Conservation (phyloP, 2,113 vertebrate species). For the Erinaceus europaeus region DNA sequence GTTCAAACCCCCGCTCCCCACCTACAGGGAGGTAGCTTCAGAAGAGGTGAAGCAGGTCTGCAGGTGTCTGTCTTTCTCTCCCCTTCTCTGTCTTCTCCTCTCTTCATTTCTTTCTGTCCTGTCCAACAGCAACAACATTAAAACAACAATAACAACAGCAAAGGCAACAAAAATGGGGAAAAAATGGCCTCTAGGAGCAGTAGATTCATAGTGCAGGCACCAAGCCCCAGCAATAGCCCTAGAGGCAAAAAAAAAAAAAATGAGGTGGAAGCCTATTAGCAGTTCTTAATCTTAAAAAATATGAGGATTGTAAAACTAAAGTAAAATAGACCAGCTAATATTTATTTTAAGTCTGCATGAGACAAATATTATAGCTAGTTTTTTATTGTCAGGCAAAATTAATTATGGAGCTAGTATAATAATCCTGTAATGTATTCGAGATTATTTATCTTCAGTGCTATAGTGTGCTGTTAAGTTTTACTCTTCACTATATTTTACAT, state of each 20-base stretch:
- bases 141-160: not conserved
- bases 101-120: no score
- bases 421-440: not conserved
- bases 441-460: not conserved
- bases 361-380: not conserved
- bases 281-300: not conserved
- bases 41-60: not conserved
- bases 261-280: not conserved
- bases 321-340: not conserved
- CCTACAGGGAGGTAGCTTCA: no score
- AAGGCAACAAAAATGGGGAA: no score
- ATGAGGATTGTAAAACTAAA: slow-evolving; percentile 8
- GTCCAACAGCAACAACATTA: no score
- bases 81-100: no score
- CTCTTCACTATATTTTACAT: not conserved
- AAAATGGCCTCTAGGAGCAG: no score
- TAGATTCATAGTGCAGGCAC: no score
- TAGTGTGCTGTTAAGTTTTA: not conserved
- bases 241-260: no score
- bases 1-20: no score
- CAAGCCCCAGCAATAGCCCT: no score
- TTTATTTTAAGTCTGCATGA: not conserved
- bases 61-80: not conserved
- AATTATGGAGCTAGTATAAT: not conserved
- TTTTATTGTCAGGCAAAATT: not conserved